A percentile compares a stretch with the other conserved stretches of the same genome.
phyloP scores from a whole-genome alignment of 2,797 vertebrate genomes.

The Leuciscus waleckii region DNA sequence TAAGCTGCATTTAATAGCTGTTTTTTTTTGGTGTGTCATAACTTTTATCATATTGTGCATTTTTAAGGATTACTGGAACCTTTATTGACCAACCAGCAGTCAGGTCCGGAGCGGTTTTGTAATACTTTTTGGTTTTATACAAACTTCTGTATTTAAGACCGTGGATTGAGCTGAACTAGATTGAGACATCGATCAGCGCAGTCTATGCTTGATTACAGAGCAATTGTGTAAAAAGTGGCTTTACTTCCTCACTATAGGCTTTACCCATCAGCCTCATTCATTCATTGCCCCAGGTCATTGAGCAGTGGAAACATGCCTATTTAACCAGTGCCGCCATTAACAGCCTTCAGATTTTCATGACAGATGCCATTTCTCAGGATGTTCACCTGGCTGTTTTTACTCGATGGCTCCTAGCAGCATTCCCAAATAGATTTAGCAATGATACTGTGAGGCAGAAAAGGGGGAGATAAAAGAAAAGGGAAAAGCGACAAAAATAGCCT shows the following conservation, averaged over 20 bases:
- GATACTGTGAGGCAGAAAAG: slow-evolving; percentile 69
- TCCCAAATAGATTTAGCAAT: slow-evolving; percentile 84
- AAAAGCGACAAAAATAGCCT: slow-evolving; percentile 53
- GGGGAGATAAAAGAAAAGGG: slow-evolving; percentile 40
- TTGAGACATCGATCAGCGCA: slow-evolving; percentile 31
- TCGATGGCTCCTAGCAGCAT: slow-evolving; percentile 81
- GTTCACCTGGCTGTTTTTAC: slow-evolving; percentile 82
- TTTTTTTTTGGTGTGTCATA: neutral
- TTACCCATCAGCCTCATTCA: slow-evolving; percentile 31
- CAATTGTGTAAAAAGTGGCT: slow-evolving; percentile 9
- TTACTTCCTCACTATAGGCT: neutral
- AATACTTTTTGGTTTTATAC: neutral
- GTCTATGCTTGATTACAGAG: slow-evolving; percentile 30
- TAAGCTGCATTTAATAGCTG: neutral
- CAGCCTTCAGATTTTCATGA: slow-evolving; percentile 80
- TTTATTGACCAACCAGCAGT: neutral
- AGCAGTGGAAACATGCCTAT: slow-evolving; percentile 72
- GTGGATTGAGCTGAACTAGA: slow-evolving; percentile 16
- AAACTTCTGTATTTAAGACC: neutral
- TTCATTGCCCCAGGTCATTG: slow-evolving; percentile 65
- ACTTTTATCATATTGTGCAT: slow-evolving; percentile 6
- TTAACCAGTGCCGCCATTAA: slow-evolving; percentile 77
- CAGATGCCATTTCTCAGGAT: slow-evolving; percentile 78
- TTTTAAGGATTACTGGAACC: neutral
- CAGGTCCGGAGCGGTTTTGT: neutral